Percentiles rank a stretch among this genome's conserved stretches.
phyloP scores from a whole-genome alignment of 2,888 invertebrate species.

The Uloborus plumipes region DNA sequence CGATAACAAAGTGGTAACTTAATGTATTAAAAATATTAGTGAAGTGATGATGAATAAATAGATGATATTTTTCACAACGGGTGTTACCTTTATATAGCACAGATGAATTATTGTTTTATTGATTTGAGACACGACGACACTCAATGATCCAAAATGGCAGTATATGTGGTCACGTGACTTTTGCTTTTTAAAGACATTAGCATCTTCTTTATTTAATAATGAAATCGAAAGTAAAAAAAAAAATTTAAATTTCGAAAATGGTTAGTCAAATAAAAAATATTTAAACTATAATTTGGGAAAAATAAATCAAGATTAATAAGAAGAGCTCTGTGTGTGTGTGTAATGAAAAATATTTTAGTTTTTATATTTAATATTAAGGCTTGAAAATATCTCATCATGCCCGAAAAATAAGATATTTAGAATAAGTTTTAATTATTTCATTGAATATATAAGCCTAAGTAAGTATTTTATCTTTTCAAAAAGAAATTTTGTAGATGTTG shows the following conservation, averaged over 20 bases:
- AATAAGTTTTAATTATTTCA: too few species aligned
- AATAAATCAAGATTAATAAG: not conserved
- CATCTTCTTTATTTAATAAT: conserved; percentile 12
- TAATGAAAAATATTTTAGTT: not conserved
- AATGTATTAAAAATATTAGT: conserved; percentile 7
- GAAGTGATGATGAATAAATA: conserved; percentile 37
- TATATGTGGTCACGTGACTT: conserved; percentile 52
- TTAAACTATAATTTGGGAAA: not conserved
- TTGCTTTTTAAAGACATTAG: not conserved
- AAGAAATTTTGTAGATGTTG: too few species aligned
- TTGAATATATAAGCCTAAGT: too few species aligned
- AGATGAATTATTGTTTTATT: conserved; percentile 22
- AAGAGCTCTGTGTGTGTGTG: not conserved
- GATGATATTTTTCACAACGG: conserved; percentile 19
- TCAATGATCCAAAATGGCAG: conserved; percentile 63
- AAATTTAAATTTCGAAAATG: not conserved
- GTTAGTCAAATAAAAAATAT: not conserved
- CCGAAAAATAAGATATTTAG: too few species aligned
- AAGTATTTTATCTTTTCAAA: too few species aligned
- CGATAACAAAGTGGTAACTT: conserved; percentile 9
- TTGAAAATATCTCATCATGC: too few species aligned
- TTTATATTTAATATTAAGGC: too few species aligned
- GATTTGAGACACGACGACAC: conserved; percentile 57
- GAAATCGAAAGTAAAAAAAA: not conserved
- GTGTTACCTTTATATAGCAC: conserved; percentile 14